These are phyloP conservation scores for Bombyx mori DNA, from an alignment of 1,140 invertebrate species.

Conservation along the genomic window DNA sequence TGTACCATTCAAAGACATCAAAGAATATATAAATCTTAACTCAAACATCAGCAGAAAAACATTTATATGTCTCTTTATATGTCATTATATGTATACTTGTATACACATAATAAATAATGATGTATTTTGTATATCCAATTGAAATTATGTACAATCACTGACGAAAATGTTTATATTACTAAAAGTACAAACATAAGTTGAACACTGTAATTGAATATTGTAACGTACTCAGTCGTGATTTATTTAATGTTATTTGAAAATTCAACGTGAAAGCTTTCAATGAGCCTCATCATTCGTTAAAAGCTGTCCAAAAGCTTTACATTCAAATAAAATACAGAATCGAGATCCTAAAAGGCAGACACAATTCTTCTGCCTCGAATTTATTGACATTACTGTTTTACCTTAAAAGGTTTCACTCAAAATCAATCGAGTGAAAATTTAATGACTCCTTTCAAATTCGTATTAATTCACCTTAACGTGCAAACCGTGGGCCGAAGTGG, in stretches of 20 bases:
- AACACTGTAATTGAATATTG: too few species aligned
- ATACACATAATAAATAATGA: too few species aligned
- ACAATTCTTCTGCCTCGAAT: constrained; percentile 36
- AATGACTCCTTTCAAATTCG: constrained; percentile 63
- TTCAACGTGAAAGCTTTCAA: background rate
- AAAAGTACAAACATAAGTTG: too few species aligned
- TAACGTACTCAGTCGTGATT: too few species aligned
- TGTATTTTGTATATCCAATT: too few species aligned
- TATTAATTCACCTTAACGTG: constrained; percentile 53
- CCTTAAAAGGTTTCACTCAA: constrained; percentile 52
- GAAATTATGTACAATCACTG: background rate
- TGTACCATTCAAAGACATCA: too few species aligned
- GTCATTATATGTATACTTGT: too few species aligned
- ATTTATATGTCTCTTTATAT: too few species aligned
- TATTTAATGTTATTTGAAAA: too few species aligned
- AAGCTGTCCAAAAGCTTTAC: background rate
- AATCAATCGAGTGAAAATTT: constrained; percentile 59
- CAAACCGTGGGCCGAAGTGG: constrained; percentile 42
- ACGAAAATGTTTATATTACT: background rate
- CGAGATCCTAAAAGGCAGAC: constrained; percentile 32
- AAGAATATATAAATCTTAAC: too few species aligned
- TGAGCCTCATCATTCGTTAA: constrained; percentile 3
- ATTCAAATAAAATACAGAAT: constrained; percentile 20
- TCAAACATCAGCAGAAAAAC: too few species aligned
- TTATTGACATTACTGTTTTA: constrained; percentile 57